A percentile compares a stretch with the other conserved stretches of the same genome.
These are phyloP conservation scores for Marasmarcha lunaedactyla DNA, from an alignment of 2,888 invertebrate genomes.

Conservation along the genomic window DNA sequence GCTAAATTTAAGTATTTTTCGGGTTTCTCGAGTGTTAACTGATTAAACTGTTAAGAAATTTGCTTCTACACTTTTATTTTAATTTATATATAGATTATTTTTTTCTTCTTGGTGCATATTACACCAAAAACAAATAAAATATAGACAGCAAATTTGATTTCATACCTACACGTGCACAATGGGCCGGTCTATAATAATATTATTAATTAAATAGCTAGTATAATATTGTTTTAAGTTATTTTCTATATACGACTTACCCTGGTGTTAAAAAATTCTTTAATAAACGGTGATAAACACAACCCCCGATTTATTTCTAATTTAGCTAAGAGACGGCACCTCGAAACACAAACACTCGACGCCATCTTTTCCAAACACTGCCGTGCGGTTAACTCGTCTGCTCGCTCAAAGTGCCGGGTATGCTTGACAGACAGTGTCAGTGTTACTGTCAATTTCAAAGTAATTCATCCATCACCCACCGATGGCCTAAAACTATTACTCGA, in stretches of 20 bases:
- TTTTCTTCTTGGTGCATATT: no score
- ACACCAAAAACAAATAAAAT: no score
- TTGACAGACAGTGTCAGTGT: neutral
- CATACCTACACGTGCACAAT: conserved; percentile 32
- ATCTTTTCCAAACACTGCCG: conserved; percentile 61
- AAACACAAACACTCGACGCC: conserved; percentile 73
- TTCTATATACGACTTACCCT: conserved; percentile 40
- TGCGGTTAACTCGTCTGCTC: conserved; percentile 22
- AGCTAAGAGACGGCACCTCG: conserved; percentile 70
- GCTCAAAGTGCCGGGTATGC: conserved; percentile 10
- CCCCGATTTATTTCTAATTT: conserved; percentile 73
- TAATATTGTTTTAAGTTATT: neutral
- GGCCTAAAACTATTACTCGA: no score
- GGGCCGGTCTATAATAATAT: no score
- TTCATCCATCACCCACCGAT: no score
- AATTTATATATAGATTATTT: no score
- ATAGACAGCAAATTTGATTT: no score
- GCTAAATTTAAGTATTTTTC: no score
- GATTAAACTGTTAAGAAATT: no score
- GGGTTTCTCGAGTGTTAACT: no score
- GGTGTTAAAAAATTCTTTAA: conserved; percentile 61
- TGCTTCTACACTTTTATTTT: no score
- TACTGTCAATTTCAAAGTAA: neutral
- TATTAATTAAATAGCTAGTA: neutral
- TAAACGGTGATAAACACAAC: conserved; percentile 64